phyloP scores from a whole-genome alignment of 2,113 vertebrate species.

The Lanius ludovicianus region DNA sequence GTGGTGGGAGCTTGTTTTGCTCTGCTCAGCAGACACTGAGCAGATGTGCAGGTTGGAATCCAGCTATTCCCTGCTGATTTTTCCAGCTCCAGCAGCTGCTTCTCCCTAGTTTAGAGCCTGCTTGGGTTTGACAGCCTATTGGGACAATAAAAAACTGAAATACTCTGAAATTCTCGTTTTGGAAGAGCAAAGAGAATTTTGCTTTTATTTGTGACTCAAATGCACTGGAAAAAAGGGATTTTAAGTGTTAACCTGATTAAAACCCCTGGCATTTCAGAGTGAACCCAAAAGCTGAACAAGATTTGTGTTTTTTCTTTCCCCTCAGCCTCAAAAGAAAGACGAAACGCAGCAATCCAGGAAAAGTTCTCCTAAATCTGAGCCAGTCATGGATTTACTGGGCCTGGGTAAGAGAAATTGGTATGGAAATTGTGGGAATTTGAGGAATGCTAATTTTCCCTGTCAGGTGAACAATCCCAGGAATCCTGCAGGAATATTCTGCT shows the following conservation, averaged over 20 bases:
- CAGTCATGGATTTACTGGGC: slow-evolving; percentile 91
- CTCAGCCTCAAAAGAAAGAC: slow-evolving; percentile 82
- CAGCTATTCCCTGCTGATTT: not conserved
- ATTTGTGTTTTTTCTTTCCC: not conserved
- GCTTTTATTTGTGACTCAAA: not conserved
- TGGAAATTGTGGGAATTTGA: not conserved
- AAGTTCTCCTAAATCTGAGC: slow-evolving; percentile 84
- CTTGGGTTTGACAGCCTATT: fast-evolving
- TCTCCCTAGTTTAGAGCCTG: not conserved
- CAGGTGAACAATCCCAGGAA: not conserved
- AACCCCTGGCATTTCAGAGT: not conserved
- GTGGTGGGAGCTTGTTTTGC: slow-evolving; percentile 5
- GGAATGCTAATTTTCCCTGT: fast-evolving
- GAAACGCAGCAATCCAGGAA: slow-evolving; percentile 77
- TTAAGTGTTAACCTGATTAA: not conserved
- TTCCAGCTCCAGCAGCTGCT: not conserved
- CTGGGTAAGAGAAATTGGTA: slow-evolving; percentile 79
- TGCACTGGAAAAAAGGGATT: not conserved
- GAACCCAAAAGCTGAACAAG: not conserved
- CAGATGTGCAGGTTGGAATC: slow-evolving; percentile 20
- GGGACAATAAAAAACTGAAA: not conserved
- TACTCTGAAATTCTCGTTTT: not conserved
- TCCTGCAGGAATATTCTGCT: too few relatives aligned
- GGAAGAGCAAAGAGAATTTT: not conserved
- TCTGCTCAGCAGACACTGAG: not conserved